Conservation (phyloP, 2,797 vertebrate genomes). For the Furcifer pardalis region DNA sequence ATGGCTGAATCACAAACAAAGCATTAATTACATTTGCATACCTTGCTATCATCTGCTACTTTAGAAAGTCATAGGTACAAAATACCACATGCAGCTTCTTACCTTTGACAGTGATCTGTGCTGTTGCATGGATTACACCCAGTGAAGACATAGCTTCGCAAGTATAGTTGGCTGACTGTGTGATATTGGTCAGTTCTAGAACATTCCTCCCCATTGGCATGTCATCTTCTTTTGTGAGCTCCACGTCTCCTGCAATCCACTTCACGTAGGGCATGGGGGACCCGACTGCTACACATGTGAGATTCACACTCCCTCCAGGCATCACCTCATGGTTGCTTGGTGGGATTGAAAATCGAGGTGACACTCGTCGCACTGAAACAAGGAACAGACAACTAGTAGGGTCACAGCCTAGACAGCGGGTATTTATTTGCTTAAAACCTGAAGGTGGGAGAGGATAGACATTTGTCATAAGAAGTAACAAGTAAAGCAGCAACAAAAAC, state of each 20-base stretch:
- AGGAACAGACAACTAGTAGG: slow-evolving; percentile 78
- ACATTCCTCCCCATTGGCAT: slow-evolving; percentile 95
- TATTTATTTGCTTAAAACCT: neutral
- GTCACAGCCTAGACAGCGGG: slow-evolving; percentile 23
- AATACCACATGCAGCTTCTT: slow-evolving; percentile 47
- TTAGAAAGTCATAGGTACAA: neutral
- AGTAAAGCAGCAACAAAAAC: slow-evolving; percentile 41
- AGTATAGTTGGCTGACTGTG: slow-evolving; percentile 93
- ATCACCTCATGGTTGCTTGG: slow-evolving; percentile 97
- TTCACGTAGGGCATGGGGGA: slow-evolving; percentile 97
- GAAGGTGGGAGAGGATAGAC: slow-evolving; percentile 20
- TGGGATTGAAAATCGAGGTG: slow-evolving; percentile 98
- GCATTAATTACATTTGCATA: neutral
- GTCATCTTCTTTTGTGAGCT: slow-evolving; percentile 93
- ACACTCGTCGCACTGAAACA: slow-evolving; percentile 93
- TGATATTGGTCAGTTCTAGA: slow-evolving; percentile 89
- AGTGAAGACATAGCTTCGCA: slow-evolving; percentile 96
- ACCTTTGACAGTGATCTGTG: slow-evolving; percentile 97
- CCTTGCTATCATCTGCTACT: neutral
- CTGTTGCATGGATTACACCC: slow-evolving; percentile 93
- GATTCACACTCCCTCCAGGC: slow-evolving; percentile 95
- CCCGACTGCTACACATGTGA: slow-evolving; percentile 95
- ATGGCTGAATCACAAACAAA: neutral
- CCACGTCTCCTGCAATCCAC: slow-evolving; percentile 89
- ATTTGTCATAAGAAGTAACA: slow-evolving; percentile 50